These are phyloP conservation scores for Polypedilum vanderplanki DNA, from an alignment of 1,140 invertebrate species.

Conservation along the genomic window DNA sequence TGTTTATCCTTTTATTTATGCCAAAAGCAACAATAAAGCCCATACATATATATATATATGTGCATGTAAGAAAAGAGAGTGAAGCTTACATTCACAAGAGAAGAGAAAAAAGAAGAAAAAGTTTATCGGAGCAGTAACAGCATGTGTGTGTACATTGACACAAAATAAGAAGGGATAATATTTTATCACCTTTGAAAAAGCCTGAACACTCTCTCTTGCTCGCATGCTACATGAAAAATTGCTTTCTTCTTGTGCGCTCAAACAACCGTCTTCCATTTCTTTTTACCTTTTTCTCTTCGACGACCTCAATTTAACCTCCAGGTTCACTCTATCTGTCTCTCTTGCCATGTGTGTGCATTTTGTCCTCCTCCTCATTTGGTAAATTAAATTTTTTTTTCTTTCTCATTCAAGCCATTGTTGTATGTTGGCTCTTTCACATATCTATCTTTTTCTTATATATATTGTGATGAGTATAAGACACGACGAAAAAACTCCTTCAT, in stretches of 20 bases:
- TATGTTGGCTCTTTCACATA: not conserved
- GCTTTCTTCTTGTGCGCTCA: not conserved
- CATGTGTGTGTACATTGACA: constrained; percentile 7
- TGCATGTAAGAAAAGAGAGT: no score
- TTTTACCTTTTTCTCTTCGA: not conserved
- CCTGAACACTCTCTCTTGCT: not conserved
- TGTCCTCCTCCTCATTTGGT: not conserved
- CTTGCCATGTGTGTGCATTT: not conserved
- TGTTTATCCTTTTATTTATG: no score
- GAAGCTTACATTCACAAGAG: not conserved
- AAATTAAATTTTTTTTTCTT: constrained; percentile 1
- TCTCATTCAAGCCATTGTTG: not conserved
- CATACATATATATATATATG: no score
- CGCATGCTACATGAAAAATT: constrained; percentile 5
- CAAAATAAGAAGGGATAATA: not conserved
- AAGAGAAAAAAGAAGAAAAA: not conserved
- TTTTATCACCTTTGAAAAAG: constrained; percentile 13
- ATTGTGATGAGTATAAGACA: not conserved
- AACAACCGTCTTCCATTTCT: not conserved
- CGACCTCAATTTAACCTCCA: constrained; percentile 4
- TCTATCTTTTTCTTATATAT: not conserved
- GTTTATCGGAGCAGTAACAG: not conserved
- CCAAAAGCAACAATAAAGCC: no score
- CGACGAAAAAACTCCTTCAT: not conserved
- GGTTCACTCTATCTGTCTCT: not conserved